Evolutionary conservation across 1,140 invertebrate genomes (phyloP).

Genomic region (Pentalonia nigronervosa): DNA sequence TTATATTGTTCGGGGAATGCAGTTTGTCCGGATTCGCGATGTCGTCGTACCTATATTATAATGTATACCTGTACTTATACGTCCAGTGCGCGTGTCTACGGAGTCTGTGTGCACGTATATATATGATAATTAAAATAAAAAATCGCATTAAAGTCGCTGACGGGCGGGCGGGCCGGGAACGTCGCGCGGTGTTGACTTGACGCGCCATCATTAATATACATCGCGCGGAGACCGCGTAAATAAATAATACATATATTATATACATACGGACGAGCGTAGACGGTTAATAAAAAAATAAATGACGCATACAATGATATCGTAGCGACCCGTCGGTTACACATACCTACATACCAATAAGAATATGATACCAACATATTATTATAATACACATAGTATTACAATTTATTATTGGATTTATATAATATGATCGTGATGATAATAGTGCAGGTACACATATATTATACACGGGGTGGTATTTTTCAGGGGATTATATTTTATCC

Average conservation of each 20-base stretch:
- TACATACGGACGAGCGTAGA: not conserved
- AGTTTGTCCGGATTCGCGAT: conserved; percentile 38
- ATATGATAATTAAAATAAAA: conserved; percentile 16
- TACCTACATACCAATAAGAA: not conserved
- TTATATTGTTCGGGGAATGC: conserved; percentile 20
- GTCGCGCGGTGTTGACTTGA: not conserved
- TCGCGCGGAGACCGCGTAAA: not conserved
- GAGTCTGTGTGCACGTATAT: not conserved
- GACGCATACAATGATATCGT: not conserved
- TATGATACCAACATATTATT: not conserved
- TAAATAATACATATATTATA: not conserved
- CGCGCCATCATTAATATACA: conserved; percentile 9
- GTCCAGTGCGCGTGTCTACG: not conserved
- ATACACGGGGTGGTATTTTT: not conserved
- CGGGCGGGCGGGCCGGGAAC: not conserved
- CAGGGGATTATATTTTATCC: not conserved
- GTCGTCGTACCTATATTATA: not conserved
- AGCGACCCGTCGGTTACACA: not conserved
- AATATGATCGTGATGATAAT: not conserved
- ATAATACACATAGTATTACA: not conserved
- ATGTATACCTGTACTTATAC: not conserved
- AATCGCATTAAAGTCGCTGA: not conserved
- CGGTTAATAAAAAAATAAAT: not conserved
- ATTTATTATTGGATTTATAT: not conserved
- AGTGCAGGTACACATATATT: too few relatives aligned